Evolutionary conservation across 2,797 vertebrate species (phyloP), one percentile per base, ranked within the genome.

Genomic region (Austrolebias charrua): DNA sequence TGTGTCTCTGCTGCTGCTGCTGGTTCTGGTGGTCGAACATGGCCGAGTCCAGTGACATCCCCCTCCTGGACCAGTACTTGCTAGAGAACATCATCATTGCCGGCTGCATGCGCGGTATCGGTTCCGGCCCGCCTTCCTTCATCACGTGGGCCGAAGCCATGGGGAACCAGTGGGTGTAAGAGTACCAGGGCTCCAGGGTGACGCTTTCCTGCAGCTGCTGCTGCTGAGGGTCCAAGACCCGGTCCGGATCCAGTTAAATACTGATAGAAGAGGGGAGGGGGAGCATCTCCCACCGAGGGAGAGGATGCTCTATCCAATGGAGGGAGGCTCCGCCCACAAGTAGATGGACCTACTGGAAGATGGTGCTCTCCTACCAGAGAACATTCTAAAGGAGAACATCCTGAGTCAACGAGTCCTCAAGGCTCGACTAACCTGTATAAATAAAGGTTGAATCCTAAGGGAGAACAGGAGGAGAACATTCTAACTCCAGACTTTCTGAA

Each of bases 41-140:
- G 24, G 95, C 95, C 1, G 97, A 98, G 87, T 98, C 97, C 90
- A 98, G 83, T 7, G 96, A 98, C 78, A 96, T 73, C 8, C 97
- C 97, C 60, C 96, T 91, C 45, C 93, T 90, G 71, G 94, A 89
- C 96, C 96, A 98, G 91, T 98, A 97, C 91, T 98, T 98, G 82
- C 95, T 97, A 87, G 95, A 96, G 93, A 98, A 98, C 95, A 98
- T 96, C 97, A 98, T 98, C 96, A 98, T 98, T 77, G 96, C 94
- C 0, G 96, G 96, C 84, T 97, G 96, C 96, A 98, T 98, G 63
- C 69, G 81, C 62, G 90, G 90, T n/a, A 87, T 63, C 0, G 77
- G 82, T 66, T 88, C 80, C 2, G 62, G 58, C 46, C 54, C 53
- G 9, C 47, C 54, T 51, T 78, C 81, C 82, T 86, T 88, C 79